Evolutionary conservation across 2,888 invertebrate genomes (phyloP), one percentile per base, ranked within the genome.

Genomic region (Galerucella pusilla): DNA sequence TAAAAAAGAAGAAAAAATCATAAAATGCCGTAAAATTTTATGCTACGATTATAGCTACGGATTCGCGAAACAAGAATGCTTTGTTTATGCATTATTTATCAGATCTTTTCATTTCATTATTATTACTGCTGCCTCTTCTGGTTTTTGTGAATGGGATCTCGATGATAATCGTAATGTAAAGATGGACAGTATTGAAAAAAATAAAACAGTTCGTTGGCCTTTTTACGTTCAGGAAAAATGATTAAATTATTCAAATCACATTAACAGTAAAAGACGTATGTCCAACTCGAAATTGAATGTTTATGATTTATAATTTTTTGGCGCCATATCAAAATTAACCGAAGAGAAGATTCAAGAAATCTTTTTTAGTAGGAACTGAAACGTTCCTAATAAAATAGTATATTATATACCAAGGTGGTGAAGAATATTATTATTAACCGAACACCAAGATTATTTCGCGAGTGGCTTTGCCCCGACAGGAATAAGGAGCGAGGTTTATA

Each of bases 1-100:
- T 63, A 68, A 68, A 42, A 20, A 59, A 20, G 65, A 65, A 71
- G 42, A 71, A 65, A 65, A 70, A 63, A 70, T 70, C 16, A n/a
- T 46, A 46, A 71, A 65, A 71, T 59, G 71, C 65, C 64, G 71
- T 71, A 63, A 71, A 71, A 71, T 71, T 71, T 71, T 65, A 71
- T 71, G 71, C 71, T 42, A 63, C 57, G 65, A 65, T 71, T 71
- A 65, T 11, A 35, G 59, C 42, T 63, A n/a, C 16, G 63, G 63
- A 42, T 59, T 71, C 57, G 71, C 71, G 65, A 64, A 65, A 65
- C 46, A 65, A 45, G 71, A 65, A 71, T 45, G 63, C 42, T 63
- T 28, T 42, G 42, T 65, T 71, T 65, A 71, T 71, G 59, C 20
- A 71, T 71, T 71, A 71, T 71, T 64, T 71, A 71, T 71, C n/a